Evolutionary conservation across 2,888 invertebrate genomes (phyloP).

Genomic region (Sinotaia quadrata): DNA sequence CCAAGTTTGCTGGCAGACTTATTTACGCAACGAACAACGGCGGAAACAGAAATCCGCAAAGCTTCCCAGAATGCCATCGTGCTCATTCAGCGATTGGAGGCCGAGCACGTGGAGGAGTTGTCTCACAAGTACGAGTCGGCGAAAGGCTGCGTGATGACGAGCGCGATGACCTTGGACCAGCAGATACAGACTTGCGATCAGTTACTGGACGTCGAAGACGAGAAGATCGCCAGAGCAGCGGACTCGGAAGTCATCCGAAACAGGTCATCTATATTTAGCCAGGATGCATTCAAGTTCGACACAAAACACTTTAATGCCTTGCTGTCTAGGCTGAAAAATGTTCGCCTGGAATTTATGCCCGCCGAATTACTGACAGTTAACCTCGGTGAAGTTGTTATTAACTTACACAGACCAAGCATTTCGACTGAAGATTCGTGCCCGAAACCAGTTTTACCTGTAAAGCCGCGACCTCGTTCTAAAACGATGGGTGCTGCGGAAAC

Average conservation of each 20-base stretch:
- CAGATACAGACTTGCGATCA: slow-evolving; percentile 3
- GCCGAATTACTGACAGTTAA: neutral
- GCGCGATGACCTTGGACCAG: slow-evolving; percentile 1
- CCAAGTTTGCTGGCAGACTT: too few relatives aligned
- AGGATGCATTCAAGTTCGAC: neutral
- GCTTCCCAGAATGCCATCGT: slow-evolving; percentile 1
- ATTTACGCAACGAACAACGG: neutral
- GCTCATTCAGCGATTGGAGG: slow-evolving; percentile 6
- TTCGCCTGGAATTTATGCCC: slow-evolving; percentile 14
- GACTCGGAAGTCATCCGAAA: slow-evolving; percentile 4
- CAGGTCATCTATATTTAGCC: neutral
- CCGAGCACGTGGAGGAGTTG: slow-evolving; percentile 13
- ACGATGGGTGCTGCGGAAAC: slow-evolving; percentile 10
- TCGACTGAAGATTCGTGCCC: neutral
- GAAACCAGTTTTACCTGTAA: slow-evolving; percentile 6
- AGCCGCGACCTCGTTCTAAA: slow-evolving; percentile 11
- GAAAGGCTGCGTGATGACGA: neutral
- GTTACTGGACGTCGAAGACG: slow-evolving; percentile 7
- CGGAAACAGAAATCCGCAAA: slow-evolving; percentile 14
- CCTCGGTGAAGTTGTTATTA: slow-evolving; percentile 8
- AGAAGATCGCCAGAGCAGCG: neutral
- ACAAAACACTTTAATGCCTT: neutral
- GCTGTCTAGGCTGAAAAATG: slow-evolving; percentile 4
- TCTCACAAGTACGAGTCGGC: neutral
- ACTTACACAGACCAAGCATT: too few relatives aligned